Conservation (phyloP, 64 coral and sea anemone genomes). For the Trachythela sp. region DNA sequence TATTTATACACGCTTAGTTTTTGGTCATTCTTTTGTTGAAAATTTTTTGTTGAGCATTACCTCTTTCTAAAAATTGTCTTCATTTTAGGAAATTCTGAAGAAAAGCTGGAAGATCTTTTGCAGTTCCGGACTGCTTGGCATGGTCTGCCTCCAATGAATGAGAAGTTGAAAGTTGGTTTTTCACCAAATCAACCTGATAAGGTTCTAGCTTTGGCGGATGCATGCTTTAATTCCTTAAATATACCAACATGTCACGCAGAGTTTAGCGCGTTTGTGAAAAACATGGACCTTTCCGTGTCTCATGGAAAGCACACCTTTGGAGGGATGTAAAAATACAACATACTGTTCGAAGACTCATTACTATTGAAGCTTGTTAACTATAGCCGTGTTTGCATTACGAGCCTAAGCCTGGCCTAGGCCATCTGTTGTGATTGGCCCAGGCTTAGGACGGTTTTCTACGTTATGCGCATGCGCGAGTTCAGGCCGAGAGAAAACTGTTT, state of each 20-base stretch:
- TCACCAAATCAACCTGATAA: background rate
- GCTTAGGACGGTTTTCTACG: too few species aligned
- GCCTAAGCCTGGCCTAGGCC: too few species aligned
- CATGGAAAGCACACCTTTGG: background rate
- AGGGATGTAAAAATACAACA: background rate
- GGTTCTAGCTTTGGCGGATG: background rate
- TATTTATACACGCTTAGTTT: too few species aligned
- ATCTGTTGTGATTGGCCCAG: too few species aligned
- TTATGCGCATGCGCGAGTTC: too few species aligned
- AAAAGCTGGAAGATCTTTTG: background rate
- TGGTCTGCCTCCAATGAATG: background rate
- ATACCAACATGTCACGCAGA: conserved; percentile 17
- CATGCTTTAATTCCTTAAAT: background rate
- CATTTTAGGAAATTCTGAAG: background rate
- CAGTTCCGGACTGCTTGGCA: background rate
- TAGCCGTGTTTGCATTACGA: too few species aligned
- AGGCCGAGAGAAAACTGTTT: too few species aligned
- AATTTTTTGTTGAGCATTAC: background rate
- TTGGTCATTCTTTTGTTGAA: too few species aligned
- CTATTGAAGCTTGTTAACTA: too few species aligned
- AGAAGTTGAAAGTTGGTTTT: background rate
- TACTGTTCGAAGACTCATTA: too few species aligned
- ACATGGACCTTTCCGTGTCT: background rate
- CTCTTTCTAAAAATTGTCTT: background rate
- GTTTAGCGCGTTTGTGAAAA: background rate